A percentile compares a stretch with the other conserved stretches of the same genome.
phyloP scores from a whole-genome alignment of 2,888 invertebrate species.

The Tryphoninae sp. region DNA sequence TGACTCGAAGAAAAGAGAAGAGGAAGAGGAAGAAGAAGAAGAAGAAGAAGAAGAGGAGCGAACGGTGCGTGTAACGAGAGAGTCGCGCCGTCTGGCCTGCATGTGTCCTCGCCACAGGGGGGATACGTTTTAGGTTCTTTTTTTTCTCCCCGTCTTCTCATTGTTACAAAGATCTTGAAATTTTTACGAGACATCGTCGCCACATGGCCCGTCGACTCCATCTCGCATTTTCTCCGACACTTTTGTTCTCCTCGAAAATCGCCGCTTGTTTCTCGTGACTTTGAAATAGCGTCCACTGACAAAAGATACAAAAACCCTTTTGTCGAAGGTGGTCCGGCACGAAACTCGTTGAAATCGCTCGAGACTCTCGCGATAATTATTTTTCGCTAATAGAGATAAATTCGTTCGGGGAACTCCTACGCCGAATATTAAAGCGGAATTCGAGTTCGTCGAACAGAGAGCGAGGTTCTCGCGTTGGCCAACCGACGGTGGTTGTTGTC shows the following conservation, averaged over 20 bases:
- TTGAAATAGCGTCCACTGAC: not conserved
- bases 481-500: not conserved
- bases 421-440: constrained; percentile 44
- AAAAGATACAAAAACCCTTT: not conserved
- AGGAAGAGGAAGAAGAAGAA: not conserved
- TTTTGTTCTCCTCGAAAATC: not conserved
- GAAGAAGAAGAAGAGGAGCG: not conserved
- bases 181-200: constrained; percentile 13
- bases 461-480: not conserved
- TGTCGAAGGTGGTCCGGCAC: not conserved
- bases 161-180: constrained; percentile 37
- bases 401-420: constrained; percentile 51
- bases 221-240: not conserved
- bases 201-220: constrained; percentile 12
- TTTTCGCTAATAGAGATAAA: constrained; percentile 58
- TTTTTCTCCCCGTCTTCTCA: constrained; percentile 15
- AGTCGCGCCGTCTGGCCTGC: constrained; percentile 46
- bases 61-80: constrained; percentile 32
- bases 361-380: constrained; percentile 36
- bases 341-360: constrained; percentile 10
- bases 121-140: constrained; percentile 10
- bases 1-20: constrained; percentile 3
- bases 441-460: constrained; percentile 45
- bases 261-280: not conserved
- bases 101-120: constrained; percentile 31